These are phyloP conservation scores for Sympetrum striolatum DNA, from an alignment of 2,888 invertebrate genomes.

Conservation along the genomic window DNA sequence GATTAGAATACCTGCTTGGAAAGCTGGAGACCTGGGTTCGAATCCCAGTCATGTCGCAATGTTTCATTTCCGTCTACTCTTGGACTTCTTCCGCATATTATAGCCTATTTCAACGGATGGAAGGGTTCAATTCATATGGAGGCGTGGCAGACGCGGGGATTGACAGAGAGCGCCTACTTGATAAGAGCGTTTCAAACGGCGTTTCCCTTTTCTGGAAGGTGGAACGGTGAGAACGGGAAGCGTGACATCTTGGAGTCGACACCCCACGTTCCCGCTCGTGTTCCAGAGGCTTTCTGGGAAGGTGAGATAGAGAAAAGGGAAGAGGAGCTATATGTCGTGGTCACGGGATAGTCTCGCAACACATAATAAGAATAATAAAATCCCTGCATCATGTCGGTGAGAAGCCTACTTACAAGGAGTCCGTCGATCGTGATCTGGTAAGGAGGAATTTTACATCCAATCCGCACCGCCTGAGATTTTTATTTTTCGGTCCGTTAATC, in stretches of 20 bases:
- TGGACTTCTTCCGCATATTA: background rate
- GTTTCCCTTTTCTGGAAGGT: background rate
- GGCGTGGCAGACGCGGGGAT: background rate
- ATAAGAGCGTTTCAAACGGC: background rate
- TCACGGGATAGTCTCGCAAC: background rate
- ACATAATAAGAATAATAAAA: constrained; percentile 28
- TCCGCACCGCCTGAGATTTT: background rate
- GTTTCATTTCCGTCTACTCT: too few species aligned
- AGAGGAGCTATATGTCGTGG: background rate
- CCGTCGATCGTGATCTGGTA: background rate
- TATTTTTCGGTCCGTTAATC: background rate
- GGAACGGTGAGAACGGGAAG: background rate
- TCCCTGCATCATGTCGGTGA: background rate
- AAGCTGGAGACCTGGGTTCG: too few species aligned
- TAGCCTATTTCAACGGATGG: background rate
- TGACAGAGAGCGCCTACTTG: background rate
- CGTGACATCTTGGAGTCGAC: background rate
- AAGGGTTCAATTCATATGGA: background rate
- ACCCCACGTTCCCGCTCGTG: background rate
- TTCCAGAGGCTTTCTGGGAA: background rate
- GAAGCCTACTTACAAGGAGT: background rate
- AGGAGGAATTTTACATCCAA: background rate
- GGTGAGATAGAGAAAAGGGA: background rate
- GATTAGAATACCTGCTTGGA: too few species aligned
- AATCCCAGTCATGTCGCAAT: too few species aligned